These are phyloP conservation scores for Polydrusus pterygomalis DNA, from an alignment of 2,888 invertebrate species.

Conservation along the genomic window DNA sequence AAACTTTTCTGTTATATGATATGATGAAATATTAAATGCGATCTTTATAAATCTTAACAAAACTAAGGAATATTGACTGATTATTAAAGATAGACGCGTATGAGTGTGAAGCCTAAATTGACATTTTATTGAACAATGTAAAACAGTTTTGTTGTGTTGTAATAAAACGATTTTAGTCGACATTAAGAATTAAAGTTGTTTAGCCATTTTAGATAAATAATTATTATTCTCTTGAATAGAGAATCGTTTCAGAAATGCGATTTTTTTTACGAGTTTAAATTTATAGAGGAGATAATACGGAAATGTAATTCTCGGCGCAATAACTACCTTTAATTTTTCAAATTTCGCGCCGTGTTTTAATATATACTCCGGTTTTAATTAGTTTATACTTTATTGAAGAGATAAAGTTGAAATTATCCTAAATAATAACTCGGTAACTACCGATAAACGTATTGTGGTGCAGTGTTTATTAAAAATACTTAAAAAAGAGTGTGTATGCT, in stretches of 20 bases:
- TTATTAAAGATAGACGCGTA: too few species aligned
- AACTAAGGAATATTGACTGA: too few species aligned
- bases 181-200: background rate
- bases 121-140: too few species aligned
- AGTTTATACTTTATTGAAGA: slow-evolving; percentile 17
- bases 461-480: too few species aligned
- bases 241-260: background rate
- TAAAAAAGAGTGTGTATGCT: too few species aligned
- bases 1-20: too few species aligned
- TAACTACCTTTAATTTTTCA: slow-evolving; percentile 14
- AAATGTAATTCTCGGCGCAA: slow-evolving; percentile 26
- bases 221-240: background rate
- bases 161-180: too few species aligned
- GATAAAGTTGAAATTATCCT: background rate
- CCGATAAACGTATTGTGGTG: background rate
- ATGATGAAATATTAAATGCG: too few species aligned
- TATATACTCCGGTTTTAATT: slow-evolving; percentile 24
- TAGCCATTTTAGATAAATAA: too few species aligned
- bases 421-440: background rate
- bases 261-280: background rate
- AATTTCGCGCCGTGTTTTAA: background rate
- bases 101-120: too few species aligned
- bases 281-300: slow-evolving; percentile 26
- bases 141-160: too few species aligned
- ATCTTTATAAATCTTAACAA: too few species aligned